Evolutionary conservation across 2,113 vertebrate species (phyloP), one percentile per base, ranked within the genome.

Genomic region (Pseudonaja textilis): DNA sequence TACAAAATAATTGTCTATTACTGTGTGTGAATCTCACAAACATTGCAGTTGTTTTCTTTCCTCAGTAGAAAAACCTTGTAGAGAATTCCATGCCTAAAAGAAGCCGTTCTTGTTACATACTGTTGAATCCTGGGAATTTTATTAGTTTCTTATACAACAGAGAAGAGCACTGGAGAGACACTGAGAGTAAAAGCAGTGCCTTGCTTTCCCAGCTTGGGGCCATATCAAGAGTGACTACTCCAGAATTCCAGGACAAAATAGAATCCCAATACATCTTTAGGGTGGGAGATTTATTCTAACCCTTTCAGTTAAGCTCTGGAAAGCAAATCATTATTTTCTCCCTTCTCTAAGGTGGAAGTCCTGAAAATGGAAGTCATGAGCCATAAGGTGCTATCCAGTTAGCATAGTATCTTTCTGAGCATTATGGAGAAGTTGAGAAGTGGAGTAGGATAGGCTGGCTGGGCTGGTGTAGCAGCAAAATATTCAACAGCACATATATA

Each of bases 1-100:
- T 95, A 95, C 95, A 96, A 97, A 96, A 96, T 96, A 97, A 97
- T 94, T 96, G 96, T 96, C 92, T 91, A 93, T 95, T 95, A 95
- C 94, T 95, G 94, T 95, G 93, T 93, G 95, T 94, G 94, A 96
- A 95, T 91, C 0, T 0, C 7, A 42, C 93, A 94, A 95, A 95
- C 93, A 96, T 95, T 96, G 95, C 74, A 94, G 94, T 91, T 25
- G 45, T 95, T 29, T 0, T 95, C 95, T 95, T 96, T 95, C 91
- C 95, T 95, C 93, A 85, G 0, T 89, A 95, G 96, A 96, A 96
- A 97, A 95, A 94, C 50, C 94, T 94, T 92, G 93, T 0, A 0
- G 92, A 52, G 89, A 93, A 92, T 61, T 91, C 93, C 56, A 85
- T 87, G 94, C 87, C 93, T 96, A 93, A 87, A 96, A 95, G 94